phyloP scores from a whole-genome alignment of 1,140 invertebrate species.

The Lepidotrigona ventralis region DNA sequence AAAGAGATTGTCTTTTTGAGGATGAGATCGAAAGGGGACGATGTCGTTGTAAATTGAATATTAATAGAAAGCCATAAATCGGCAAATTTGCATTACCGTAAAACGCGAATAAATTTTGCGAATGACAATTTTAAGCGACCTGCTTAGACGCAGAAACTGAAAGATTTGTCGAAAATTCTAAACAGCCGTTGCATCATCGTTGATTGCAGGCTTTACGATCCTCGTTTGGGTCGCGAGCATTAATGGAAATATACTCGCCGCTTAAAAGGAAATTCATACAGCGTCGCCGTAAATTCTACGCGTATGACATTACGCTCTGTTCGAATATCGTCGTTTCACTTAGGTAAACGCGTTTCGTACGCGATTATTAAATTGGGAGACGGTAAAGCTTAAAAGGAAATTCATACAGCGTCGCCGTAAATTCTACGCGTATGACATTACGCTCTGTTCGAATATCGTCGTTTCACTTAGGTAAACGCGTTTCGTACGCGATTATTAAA shows the following conservation, averaged over 20 bases:
- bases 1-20: not conserved
- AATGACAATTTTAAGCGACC: not conserved
- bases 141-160: not conserved
- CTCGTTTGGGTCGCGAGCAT: not conserved
- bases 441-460: no score
- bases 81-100: not conserved
- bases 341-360: not conserved
- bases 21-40: not conserved
- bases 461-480: not conserved
- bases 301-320: not conserved
- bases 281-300: not conserved
- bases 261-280: not conserved
- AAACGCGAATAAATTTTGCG: not conserved
- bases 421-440: not conserved
- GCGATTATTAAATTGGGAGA: not conserved
- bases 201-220: not conserved
- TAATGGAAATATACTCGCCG: not conserved
- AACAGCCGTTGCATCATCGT: not conserved
- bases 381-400: no score
- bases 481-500: not conserved
- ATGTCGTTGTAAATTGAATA: not conserved
- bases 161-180: not conserved
- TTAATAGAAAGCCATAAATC: not conserved
- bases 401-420: not conserved
- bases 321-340: not conserved